Base-by-base conservation (phyloP, 2,113 vertebrate species). In the Puffinus mauretanicus region DNA sequence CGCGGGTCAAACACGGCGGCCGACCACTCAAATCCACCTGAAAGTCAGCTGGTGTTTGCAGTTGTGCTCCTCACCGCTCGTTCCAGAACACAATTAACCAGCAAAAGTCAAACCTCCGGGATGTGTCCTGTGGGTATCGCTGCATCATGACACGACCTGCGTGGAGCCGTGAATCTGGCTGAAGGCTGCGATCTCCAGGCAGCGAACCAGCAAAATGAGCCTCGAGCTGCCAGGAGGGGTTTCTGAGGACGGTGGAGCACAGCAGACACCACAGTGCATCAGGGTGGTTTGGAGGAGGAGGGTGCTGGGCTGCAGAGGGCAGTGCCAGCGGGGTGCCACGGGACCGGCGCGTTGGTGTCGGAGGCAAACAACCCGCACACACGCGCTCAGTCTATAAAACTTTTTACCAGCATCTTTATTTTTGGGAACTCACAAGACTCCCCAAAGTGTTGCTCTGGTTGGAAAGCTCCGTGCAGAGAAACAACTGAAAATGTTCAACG, bases 261-360 rank as follows among this genome's bases (percentile, higher is more conserved):
- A 18, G 58, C 27, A 3, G 36, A 4, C 3, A 4, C 30, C 60
- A 6, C 57, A 3, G 76, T 0, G 6, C 7, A 2, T 6, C 14
- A 6, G 55, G 65, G 30, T 8, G 11, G 8, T 6, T 8, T 1
- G 4, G 58, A 18, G 58, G 26, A 9, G 32, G 22, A 9, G 26
- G 62, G 49, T 8, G n/a, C 3, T 5, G 21, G 36, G 46, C 26
- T 13, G 34, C 27, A 13, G 14, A 2, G 30, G 30, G 24, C 47
- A 26, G 18, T 32, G 49, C 38, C 61, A 7, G 78, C 1, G 5
- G 16, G 54, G 10, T 40, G 36, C 22, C 36, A 10, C 1, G 7
- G 76, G 13, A 42, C 11, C 3, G 9, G 29, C 2, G 29, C 6
- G 13, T 10, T 11, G 32, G 57, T 25, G 11, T 20, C 5, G 11